phyloP scores from a whole-genome alignment of 2,113 vertebrate species.

The Sakesphorus luctuosus region DNA sequence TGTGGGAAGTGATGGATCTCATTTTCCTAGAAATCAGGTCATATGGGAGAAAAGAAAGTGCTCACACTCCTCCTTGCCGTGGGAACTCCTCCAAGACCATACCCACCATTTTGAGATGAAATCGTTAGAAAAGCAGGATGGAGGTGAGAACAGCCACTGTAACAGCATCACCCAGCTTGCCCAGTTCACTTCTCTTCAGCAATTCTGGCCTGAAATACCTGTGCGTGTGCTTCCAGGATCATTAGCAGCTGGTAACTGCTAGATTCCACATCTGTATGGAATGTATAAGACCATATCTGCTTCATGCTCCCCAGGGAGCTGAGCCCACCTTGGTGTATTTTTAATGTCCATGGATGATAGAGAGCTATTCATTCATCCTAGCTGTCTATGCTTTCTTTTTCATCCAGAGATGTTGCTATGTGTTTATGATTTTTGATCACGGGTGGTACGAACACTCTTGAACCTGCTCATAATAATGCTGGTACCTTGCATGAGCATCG shows the following conservation, averaged over 20 bases:
- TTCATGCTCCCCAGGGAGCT: not conserved
- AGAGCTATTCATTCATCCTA: not conserved
- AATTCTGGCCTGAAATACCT: not conserved
- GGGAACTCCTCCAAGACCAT: not conserved
- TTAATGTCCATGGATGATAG: not conserved
- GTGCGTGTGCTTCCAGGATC: not conserved
- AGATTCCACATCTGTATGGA: not conserved
- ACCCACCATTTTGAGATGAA: not conserved
- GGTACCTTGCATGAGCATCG: not conserved
- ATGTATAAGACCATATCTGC: not conserved
- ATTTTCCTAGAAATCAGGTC: not conserved
- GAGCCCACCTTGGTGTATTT: not conserved
- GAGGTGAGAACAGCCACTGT: rapidly evolving
- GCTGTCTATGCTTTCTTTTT: not conserved
- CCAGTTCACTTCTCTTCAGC: not conserved
- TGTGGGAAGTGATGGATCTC: not conserved
- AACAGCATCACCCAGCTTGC: not conserved
- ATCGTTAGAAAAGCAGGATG: not conserved
- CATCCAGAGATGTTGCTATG: not conserved
- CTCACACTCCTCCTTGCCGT: not conserved
- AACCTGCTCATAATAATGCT: not conserved
- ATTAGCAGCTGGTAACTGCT: not conserved
- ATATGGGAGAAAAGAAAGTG: not conserved
- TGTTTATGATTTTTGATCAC: not conserved
- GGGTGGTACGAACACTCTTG: not conserved